Evolutionary conservation across 2,113 vertebrate genomes (phyloP), one percentile per base, ranked within the genome.

Genomic region (Perca fluviatilis): DNA sequence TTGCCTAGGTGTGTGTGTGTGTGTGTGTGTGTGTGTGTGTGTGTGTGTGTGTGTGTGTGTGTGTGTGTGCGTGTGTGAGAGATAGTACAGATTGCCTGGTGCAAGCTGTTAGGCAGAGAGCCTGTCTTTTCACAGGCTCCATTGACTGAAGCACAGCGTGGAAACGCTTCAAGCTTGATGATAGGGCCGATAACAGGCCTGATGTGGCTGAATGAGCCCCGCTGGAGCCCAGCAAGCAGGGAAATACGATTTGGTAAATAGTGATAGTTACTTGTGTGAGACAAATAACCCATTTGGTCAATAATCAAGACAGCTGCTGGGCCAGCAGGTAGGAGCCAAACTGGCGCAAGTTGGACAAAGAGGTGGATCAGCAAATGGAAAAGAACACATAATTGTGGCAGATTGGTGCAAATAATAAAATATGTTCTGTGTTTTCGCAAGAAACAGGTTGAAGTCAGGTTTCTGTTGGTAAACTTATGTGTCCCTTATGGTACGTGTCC

Each of bases 121-220:
- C 67, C 50, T 86, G 83, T 91, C 86, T 86, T 89, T 91, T 91
- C 76, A 76, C 82, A 76, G 75, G 83, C 79, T 83, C 84, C 86
- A 88, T 80, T 88, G 86, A 90, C 82, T 79, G 84, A 73, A 88
- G 86, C 86, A 14, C 83, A 86, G 86, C 79, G 33, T 88, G 82
- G 84, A 85, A 78, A 86, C 27, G 53, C 86, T 86, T 77, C 25
- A 40, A 72, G 75, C 83, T 74, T 74, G 75, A 88, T 89, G 87
- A 88, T 85, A 74, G 81, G 50, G 56, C 85, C 15, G 76, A 89
- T 91, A 89, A 88, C 87, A 77, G 78, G 80, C 51, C 82, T 87
- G 87, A 86, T 89, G 82, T 82, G 83, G 72, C 56, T 91, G 84
- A 85, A 82, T 80, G 76, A 84, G 75, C 83, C 85, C 75, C 64